Evolutionary conservation across 2,113 vertebrate species (phyloP), one percentile per base, ranked within the genome.

Genomic region (Phycodurus eques): DNA sequence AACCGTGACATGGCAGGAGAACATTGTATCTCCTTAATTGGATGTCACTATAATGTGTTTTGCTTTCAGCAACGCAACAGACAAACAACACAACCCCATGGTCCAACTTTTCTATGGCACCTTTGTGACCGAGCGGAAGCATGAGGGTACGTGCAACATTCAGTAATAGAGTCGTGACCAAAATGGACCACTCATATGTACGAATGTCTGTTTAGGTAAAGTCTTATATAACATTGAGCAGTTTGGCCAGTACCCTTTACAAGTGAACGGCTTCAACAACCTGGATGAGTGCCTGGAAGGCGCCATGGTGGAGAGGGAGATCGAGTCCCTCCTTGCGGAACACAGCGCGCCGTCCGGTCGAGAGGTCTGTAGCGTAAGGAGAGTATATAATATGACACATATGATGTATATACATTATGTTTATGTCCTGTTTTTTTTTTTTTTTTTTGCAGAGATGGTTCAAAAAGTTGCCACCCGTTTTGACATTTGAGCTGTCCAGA

Each of bases 71-170:
- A 94, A 68, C 44, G 86, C 92, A 46, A 91, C 91, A 65, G 93
- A 95, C 83, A 99, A 97, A 82, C 93, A 93, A 0, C 85, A 95
- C 72, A 99, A 99, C 83, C 97, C 98, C 22, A 98, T 99, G 98
- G 96, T 99, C 11, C 96, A 95, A 77, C 95, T 99, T 7, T 99
- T 99, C 89, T 99, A 99, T 0, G 98, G 97, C 17, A 99, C 95
- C 67, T 98, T 95, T 86, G 90, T 98, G 74, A 96, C 95, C 0
- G 95, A 99, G 85, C 94, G 98, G 53, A 88, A 92, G 86, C 94
- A 94, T 2, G 94, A 97, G 75, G 98, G 98, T 99, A 76, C 3
- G 67, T 67, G 43, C 51, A 43, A 31, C 1, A 27, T 54, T 54
- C 67, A 13, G 33, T 5, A 6, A 8, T 43, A 8, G 20, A 4